These are phyloP conservation scores for Sigmodon hispidus DNA, from an alignment of 2,113 vertebrate species.

Conservation along the genomic window DNA sequence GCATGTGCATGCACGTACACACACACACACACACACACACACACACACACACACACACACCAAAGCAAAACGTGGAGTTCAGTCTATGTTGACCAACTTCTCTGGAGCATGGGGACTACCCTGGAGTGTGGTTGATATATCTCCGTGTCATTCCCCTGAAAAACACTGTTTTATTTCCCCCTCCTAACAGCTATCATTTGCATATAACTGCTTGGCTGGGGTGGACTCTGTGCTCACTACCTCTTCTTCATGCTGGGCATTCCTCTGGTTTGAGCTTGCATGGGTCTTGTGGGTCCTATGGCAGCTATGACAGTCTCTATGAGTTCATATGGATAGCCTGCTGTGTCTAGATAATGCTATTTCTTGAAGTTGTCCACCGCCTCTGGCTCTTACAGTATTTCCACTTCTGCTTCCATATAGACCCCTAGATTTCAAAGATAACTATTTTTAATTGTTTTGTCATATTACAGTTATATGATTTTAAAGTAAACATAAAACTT, in stretches of 20 bases:
- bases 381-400: background rate
- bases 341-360: background rate
- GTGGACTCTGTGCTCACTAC: background rate
- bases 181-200: background rate
- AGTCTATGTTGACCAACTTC: background rate
- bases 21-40: too few relatives aligned
- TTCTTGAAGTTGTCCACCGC: background rate
- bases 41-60: background rate
- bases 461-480: background rate
- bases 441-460: background rate
- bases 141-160: background rate
- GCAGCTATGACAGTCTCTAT: background rate
- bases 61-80: background rate
- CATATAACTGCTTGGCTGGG: background rate
- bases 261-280: background rate
- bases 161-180: background rate
- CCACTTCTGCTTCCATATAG: background rate
- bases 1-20: too few relatives aligned
- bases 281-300: too few relatives aligned
- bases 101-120: background rate
- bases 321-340: background rate
- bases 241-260: background rate
- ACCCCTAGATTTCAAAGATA: background rate
- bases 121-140: background rate
- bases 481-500: background rate